phyloP scores from a whole-genome alignment of 1,140 invertebrate species.

The Colletes gigas region DNA sequence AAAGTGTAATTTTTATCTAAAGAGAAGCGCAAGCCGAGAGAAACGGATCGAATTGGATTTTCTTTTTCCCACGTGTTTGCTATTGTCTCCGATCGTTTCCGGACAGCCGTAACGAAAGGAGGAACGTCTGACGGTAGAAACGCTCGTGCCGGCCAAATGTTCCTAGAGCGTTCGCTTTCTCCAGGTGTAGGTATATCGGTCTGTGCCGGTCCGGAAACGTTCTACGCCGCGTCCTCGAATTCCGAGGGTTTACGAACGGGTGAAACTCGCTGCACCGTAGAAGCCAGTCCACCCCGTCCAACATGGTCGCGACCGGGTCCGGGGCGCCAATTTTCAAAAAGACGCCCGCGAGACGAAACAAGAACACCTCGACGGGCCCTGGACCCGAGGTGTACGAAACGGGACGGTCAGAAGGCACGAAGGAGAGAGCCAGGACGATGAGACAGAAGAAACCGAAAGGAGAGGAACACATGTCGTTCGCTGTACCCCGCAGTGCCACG shows the following conservation, averaged over 20 bases:
- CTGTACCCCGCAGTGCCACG: slow-evolving; percentile 77
- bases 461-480: slow-evolving; percentile 80
- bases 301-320: not conserved
- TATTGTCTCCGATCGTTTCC: slow-evolving; percentile 49
- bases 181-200: not conserved
- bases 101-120: slow-evolving; percentile 38
- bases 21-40: not conserved
- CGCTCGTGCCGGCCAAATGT: slow-evolving; percentile 67
- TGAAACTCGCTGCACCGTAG: too few relatives aligned
- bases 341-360: slow-evolving; percentile 42
- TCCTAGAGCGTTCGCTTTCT: slow-evolving; percentile 20
- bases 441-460: slow-evolving; percentile 46
- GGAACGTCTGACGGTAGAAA: not conserved
- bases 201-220: too few relatives aligned
- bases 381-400: slow-evolving; percentile 17
- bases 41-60: slow-evolving; percentile 54
- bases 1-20: slow-evolving; percentile 1
- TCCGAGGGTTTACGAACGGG: too few relatives aligned
- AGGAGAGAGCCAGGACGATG: slow-evolving; percentile 27
- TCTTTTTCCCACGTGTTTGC: slow-evolving; percentile 33
- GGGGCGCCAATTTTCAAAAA: slow-evolving; percentile 65
- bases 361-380: slow-evolving; percentile 29
- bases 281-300: too few relatives aligned
- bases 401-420: slow-evolving; percentile 8
- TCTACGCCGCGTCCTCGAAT: not conserved